A percentile compares a stretch with the other conserved stretches of the same genome.
Evolutionary conservation across 2,797 vertebrate species (phyloP).

Genomic region (Lemur catta): DNA sequence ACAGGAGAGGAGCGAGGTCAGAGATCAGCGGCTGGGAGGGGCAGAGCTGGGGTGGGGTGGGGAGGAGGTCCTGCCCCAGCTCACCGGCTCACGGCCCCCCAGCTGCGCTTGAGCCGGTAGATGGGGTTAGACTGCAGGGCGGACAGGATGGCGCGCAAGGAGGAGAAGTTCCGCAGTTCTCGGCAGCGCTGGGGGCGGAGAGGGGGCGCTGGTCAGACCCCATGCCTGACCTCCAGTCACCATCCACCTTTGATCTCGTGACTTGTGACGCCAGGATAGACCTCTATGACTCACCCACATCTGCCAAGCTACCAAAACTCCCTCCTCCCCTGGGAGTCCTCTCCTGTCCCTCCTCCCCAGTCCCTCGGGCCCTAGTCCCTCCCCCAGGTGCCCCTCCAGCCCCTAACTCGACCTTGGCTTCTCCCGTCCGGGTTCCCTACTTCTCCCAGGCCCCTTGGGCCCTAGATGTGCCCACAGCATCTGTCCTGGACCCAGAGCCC

Average conservation of each 20-base stretch:
- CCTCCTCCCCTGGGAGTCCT: not conserved
- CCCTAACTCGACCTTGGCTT: not conserved
- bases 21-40: not conserved
- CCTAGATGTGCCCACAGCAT: not conserved
- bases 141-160: conserved; percentile 89
- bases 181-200: conserved; percentile 84
- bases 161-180: conserved; percentile 90
- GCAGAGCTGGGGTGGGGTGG: not conserved
- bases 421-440: accelerated
- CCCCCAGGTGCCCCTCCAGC: not conserved
- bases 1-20: not conserved
- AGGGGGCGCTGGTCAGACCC: not conserved
- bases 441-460: not conserved
- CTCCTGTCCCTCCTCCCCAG: accelerated
- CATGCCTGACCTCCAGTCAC: not conserved
- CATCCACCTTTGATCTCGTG: not conserved
- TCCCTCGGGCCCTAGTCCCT: not conserved
- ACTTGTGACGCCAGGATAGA: not conserved
- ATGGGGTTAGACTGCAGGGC: conserved; percentile 90
- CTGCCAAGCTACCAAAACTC: not conserved
- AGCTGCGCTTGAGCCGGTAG: conserved; percentile 90
- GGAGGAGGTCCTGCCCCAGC: not conserved
- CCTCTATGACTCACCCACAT: not conserved
- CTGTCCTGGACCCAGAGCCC: not conserved
- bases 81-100: conserved; percentile 84